Base-by-base conservation (phyloP, 2,113 vertebrate genomes). In the Ctenomys sociabilis region DNA sequence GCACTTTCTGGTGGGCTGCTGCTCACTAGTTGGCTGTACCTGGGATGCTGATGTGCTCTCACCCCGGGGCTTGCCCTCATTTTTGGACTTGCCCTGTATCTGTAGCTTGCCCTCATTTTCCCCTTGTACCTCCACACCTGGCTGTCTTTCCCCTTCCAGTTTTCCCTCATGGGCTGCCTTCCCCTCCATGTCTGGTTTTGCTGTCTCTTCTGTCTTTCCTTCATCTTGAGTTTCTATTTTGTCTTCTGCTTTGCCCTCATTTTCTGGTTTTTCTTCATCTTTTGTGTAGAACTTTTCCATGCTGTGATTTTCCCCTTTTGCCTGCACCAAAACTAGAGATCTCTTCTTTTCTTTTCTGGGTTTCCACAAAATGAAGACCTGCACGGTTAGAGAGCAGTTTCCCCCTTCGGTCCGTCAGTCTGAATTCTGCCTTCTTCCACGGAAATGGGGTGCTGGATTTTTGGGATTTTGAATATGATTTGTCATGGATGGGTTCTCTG, bases 231-330 rank as follows among this genome's bases (percentile, higher is more conserved):
- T 72, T 26, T 93, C 84, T 61, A 85, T 52, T 91, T 92, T 85
- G 40, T 92, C 90, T 88, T 96, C 93, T 26, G 52, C n/a, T n/a
- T n/a, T n/a, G n/a, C n/a, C n/a, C n/a, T n/a, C n/a, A n/a, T n/a
- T n/a, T n/a, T n/a, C n/a, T 85, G 54, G 94, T 17, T 97, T 97
- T 86, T 85, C 91, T 95, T 97, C 88, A 3, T 94, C 91, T 95
- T 96, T 91, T 81, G 78, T 95, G 89, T 87, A 93, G 95, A 96
- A 30, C 32, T 94, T 96, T 93, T 97, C 95, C 97, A 97, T 96
- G 73, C 91, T 93, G 94, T 73, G 45, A 85, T 73, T 40, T 85
- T 45, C 49, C 30, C 95, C 61, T 66, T 81, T 96, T 90, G 24
- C 78, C 86, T 97, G n/a, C n/a, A n/a, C n/a, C n/a, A n/a, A n/a